These are phyloP conservation scores for Agriopis aurantiaria DNA, from an alignment of 2,888 invertebrate genomes.

Conservation along the genomic window DNA sequence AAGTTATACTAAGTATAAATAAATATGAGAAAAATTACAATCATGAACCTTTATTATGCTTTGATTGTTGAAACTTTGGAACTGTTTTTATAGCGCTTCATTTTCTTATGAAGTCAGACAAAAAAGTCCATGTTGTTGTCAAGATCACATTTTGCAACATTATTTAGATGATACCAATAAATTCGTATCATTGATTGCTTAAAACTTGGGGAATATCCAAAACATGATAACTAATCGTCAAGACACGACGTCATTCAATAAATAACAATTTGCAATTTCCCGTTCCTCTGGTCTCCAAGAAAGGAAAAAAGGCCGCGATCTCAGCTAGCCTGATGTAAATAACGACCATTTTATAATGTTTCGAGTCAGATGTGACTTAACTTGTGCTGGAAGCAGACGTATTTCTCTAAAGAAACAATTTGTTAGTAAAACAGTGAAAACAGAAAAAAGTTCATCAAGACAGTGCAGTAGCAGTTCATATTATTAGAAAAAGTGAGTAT, in stretches of 20 bases:
- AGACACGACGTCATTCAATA: conserved; percentile 25
- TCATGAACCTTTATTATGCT: neutral
- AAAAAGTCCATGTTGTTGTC: neutral
- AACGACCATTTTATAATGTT: conserved; percentile 42
- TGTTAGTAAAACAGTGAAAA: neutral
- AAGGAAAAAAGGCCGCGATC: conserved; percentile 44
- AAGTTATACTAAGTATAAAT: neutral
- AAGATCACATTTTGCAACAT: neutral
- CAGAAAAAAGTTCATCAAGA: neutral
- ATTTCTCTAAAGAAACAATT: conserved; percentile 24
- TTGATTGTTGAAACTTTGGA: neutral
- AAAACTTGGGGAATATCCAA: conserved; percentile 9
- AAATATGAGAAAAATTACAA: neutral
- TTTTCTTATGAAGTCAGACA: too few relatives aligned
- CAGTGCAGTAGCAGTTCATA: neutral
- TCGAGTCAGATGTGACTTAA: conserved; percentile 48
- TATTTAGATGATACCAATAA: neutral
- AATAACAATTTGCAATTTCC: conserved; percentile 42
- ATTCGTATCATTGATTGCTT: neutral
- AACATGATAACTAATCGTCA: conserved; percentile 13
- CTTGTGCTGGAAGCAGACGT: conserved; percentile 49
- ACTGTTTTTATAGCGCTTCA: neutral
- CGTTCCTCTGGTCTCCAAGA: conserved; percentile 38
- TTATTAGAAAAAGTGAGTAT: conserved; percentile 16
- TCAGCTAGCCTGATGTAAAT: conserved; percentile 47